phyloP scores from a whole-genome alignment of 2,113 vertebrate species.

The Pelvicachromis taeniatus region DNA sequence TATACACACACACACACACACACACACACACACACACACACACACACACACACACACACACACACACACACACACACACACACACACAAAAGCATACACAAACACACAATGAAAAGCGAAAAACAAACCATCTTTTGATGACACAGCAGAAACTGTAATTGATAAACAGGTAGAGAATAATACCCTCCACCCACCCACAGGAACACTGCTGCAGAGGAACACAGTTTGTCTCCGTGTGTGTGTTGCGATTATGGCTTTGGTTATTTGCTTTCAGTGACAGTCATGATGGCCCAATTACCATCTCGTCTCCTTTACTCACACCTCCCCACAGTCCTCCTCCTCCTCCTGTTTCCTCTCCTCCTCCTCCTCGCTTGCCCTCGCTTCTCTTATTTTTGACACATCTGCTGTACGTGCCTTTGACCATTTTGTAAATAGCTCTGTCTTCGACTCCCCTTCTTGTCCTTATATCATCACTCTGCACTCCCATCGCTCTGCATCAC shows the following conservation, averaged over 20 bases:
- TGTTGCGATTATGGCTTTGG: slow-evolving; percentile 25
- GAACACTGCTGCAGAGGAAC: not conserved
- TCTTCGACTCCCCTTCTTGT: not conserved
- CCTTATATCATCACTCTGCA: slow-evolving; percentile 9
- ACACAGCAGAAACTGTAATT: slow-evolving; percentile 48
- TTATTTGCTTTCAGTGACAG: slow-evolving; percentile 40
- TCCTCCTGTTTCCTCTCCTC: not conserved
- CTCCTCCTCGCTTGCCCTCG: not conserved
- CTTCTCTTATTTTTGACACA: not conserved
- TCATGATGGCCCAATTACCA: slow-evolving; percentile 37
- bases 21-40: too few species aligned
- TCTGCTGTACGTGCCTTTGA: slow-evolving; percentile 18
- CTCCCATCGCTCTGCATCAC: not conserved
- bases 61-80: not conserved
- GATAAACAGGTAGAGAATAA: slow-evolving; percentile 32
- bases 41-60: not conserved
- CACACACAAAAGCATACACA: too few species aligned
- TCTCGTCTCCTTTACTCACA: not conserved
- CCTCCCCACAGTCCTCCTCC: not conserved
- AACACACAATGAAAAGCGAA: slow-evolving; percentile 24
- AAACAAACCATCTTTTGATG: slow-evolving; percentile 52
- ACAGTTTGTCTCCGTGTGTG: not conserved
- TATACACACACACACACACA: too few species aligned
- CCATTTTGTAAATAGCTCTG: slow-evolving; percentile 24
- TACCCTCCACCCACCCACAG: not conserved